Evolutionary conservation across 2,113 vertebrate genomes (phyloP).

Genomic region (Dolichallabes microphthalmus): DNA sequence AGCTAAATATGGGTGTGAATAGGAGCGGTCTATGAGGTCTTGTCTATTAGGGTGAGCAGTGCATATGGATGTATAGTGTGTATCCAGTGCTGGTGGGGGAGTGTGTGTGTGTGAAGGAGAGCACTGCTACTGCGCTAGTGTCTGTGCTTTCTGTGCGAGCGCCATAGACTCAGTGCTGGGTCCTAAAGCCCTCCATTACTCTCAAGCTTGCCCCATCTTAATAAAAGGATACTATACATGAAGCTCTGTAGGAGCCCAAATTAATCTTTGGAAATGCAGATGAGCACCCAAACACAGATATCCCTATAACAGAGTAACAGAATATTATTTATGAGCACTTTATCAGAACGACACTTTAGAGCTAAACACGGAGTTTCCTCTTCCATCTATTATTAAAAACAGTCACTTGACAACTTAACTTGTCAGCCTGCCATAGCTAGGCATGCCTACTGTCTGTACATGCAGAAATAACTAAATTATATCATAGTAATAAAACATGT

Average conservation of each 20-base stretch:
- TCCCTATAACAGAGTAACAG: background rate
- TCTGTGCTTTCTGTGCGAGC: conserved; percentile 75
- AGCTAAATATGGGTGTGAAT: conserved; percentile 1
- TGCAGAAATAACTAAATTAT: background rate
- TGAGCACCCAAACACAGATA: background rate
- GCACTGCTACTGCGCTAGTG: conserved; percentile 83
- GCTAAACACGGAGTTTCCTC: background rate
- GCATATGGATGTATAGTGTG: conserved; percentile 30
- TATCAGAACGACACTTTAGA: too few species aligned
- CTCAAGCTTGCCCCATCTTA: background rate
- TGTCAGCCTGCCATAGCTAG: background rate
- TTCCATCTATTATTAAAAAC: background rate
- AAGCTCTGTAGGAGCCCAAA: background rate
- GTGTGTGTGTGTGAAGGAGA: conserved; percentile 59
- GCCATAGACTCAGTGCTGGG: conserved; percentile 71
- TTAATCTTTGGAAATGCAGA: background rate
- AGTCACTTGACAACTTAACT: too few species aligned
- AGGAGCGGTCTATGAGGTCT: conserved; percentile 21
- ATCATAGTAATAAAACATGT: background rate
- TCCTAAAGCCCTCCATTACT: conserved; percentile 78
- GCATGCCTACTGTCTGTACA: background rate
- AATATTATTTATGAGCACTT: background rate
- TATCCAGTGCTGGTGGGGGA: conserved; percentile 36
- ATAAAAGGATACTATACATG: background rate
- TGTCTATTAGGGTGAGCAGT: background rate